Base-by-base conservation (phyloP, 2,113 vertebrate species). In the Aptenodytes forsteri region DNA sequence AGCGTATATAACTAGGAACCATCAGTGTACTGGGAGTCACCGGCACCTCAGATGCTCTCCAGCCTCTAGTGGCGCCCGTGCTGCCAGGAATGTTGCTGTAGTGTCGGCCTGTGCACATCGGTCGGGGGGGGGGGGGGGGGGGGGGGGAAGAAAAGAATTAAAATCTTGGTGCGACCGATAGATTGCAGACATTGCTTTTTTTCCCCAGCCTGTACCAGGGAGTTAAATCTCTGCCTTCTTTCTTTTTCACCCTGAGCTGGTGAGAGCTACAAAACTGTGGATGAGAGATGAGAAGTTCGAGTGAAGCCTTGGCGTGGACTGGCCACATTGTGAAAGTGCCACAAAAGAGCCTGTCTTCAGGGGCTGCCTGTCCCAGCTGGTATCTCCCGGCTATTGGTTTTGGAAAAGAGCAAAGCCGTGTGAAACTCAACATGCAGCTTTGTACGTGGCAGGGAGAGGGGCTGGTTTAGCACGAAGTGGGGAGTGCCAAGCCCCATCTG, bases 101-200 rank as follows among this genome's bases (percentile, higher is more conserved):
- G 50, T 0, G 0, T 92, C 5, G 1, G 12, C n/a, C 0, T n/a
- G n/a, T n/a, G n/a, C n/a, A n/a, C n/a, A n/a, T n/a, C n/a, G n/a
- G n/a, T n/a, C n/a, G n/a, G n/a, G n/a, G n/a, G n/a, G n/a, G n/a
- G n/a, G n/a, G n/a, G n/a, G n/a, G n/a, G n/a, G n/a, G n/a, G n/a
- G n/a, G n/a, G n/a, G n/a, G n/a, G n/a, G n/a, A n/a, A n/a, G n/a
- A n/a, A n/a, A n/a, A n/a, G 71, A 97, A 96, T 97, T 85, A 97
- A 96, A 90, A 95, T 78, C 70, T 83, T 80, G 87, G 96, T 96
- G 95, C 61, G 93, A 95, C 73, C 46, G 87, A 96, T 32, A 90
- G 91, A 96, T 83, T 91, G 87, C 96, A 97, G 94, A 95, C 52
- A 50, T 85, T 83, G 84, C 70, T 84, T 80, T 91, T 49, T 66